Conservation (phyloP, 2,113 vertebrate genomes). For the Podarcis cretensis region DNA sequence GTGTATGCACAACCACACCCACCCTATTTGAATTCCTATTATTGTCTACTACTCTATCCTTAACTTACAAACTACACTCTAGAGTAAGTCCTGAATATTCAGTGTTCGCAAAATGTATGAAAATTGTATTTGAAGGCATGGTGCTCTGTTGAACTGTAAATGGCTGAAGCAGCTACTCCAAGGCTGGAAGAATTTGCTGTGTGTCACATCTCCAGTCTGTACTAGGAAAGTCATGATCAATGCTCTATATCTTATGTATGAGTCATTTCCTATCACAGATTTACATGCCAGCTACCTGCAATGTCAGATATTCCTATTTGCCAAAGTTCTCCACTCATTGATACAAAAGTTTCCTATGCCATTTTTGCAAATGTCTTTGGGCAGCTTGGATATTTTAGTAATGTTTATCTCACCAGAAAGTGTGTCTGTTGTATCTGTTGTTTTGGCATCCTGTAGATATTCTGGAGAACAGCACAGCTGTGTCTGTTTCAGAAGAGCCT, state of each 20-base stretch:
- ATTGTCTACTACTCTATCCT: too few species aligned
- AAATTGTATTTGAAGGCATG: background rate
- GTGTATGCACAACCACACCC: too few species aligned
- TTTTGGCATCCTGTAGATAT: background rate
- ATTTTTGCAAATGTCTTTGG: background rate
- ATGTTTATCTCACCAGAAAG: background rate
- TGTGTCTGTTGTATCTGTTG: background rate
- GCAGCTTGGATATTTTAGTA: background rate
- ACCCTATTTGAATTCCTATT: background rate
- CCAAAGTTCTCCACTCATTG: background rate
- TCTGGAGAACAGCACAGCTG: background rate
- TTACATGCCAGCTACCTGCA: background rate
- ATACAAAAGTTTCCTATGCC: background rate
- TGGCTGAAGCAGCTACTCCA: background rate
- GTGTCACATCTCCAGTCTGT: background rate
- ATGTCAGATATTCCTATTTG: background rate
- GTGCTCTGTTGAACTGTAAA: background rate
- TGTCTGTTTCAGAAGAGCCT: background rate
- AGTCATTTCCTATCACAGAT: background rate
- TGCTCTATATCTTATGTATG: background rate
- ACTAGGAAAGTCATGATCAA: background rate
- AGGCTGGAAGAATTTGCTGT: background rate
- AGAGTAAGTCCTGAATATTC: background rate
- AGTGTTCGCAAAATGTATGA: background rate
- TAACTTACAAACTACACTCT: too few species aligned